A percentile compares a stretch with the other conserved stretches of the same genome.
Conservation (phyloP, 23 tunicate species). For the Trididemnum clinides region DNA sequence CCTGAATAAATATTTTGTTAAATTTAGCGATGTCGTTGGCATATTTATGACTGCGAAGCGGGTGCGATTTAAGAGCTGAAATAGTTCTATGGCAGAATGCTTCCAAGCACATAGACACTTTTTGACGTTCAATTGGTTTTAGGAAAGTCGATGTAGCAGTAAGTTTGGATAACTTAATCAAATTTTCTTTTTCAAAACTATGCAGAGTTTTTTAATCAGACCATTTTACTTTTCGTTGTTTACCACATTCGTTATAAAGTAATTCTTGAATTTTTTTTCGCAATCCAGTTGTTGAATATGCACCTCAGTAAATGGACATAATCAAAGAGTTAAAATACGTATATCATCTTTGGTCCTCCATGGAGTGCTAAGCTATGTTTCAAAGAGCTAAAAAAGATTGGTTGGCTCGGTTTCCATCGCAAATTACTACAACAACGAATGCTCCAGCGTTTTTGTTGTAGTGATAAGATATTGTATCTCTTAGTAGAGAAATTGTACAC, state of each 20-base stretch:
- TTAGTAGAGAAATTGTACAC: background rate
- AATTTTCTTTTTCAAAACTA: background rate
- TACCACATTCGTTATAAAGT: background rate
- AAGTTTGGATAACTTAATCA: background rate
- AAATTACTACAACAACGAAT: background rate
- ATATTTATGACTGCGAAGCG: background rate
- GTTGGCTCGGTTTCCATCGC: conserved; percentile 17
- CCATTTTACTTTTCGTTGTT: background rate
- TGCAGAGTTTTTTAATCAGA: background rate
- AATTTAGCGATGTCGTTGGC: background rate
- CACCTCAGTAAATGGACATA: conserved; percentile 24
- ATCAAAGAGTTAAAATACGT: background rate
- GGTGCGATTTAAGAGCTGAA: background rate
- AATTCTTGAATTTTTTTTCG: background rate
- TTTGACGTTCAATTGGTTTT: conserved; percentile 25
- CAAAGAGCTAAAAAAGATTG: conserved; percentile 1
- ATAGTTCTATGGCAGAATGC: conserved; percentile 9
- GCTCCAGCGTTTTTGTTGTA: background rate
- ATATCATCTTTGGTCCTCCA: background rate
- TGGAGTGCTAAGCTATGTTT: too few relatives aligned
- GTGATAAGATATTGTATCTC: background rate
- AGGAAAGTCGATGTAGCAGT: background rate
- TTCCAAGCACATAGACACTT: background rate
- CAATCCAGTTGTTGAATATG: conserved; percentile 3
- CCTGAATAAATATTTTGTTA: background rate